Conservation (phyloP, 1,140 invertebrate species). For the Leguminivora glycinivorella region DNA sequence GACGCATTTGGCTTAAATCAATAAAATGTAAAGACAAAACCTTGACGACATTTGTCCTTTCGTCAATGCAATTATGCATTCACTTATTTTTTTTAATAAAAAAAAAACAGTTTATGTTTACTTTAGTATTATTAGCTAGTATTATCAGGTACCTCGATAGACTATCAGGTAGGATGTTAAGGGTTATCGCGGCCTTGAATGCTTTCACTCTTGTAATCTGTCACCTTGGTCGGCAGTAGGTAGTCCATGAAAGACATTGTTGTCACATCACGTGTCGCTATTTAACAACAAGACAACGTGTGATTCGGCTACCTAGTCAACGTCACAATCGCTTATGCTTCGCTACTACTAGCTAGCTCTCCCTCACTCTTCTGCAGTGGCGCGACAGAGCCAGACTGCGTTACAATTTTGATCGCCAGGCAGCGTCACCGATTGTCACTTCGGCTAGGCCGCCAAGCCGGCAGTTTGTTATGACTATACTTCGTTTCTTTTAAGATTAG, state of each 20-base stretch:
- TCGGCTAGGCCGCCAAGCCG: too few species aligned
- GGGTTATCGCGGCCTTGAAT: conserved; percentile 7
- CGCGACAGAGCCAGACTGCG: too few species aligned
- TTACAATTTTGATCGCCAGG: too few species aligned
- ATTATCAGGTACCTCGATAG: neutral
- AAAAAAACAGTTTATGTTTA: conserved; percentile 1
- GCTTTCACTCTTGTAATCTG: conserved; percentile 17
- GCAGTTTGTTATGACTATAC: too few species aligned
- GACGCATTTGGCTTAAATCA: neutral
- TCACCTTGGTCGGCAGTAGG: conserved; percentile 7
- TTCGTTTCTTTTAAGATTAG: too few species aligned
- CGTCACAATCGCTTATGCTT: too few species aligned
- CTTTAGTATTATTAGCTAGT: conserved; percentile 6
- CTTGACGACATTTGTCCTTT: neutral
- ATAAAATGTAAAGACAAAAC: conserved; percentile 10
- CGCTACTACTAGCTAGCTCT: too few species aligned
- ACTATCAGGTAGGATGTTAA: neutral
- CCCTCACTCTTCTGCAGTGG: too few species aligned
- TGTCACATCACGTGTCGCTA: conserved; percentile 8
- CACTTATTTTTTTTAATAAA: neutral
- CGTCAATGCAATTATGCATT: neutral
- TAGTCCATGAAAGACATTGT: conserved; percentile 19
- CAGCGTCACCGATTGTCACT: too few species aligned
- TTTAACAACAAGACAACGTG: neutral
- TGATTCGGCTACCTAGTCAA: neutral